Conservation (phyloP, 2,888 invertebrate genomes). For the Taphrorychus bicolor region DNA sequence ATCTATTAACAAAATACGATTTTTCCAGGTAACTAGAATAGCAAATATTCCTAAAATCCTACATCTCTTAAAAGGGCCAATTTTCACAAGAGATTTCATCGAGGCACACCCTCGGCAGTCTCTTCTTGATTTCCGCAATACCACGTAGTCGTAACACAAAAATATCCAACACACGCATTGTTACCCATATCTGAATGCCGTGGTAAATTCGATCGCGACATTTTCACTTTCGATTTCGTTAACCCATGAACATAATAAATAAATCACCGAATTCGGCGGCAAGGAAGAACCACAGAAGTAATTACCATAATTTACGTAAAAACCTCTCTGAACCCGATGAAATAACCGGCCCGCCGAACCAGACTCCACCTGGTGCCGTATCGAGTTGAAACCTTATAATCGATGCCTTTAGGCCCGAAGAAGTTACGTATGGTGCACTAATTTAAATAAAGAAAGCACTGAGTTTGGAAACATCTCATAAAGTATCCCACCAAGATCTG, state of each 20-base stretch:
- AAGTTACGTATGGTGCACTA: slow-evolving; percentile 21
- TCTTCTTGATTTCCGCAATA: too few relatives aligned
- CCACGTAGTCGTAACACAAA: too few relatives aligned
- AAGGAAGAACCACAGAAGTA: not conserved
- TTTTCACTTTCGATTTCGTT: slow-evolving; percentile 1
- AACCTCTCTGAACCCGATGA: not conserved
- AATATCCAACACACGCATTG: too few relatives aligned
- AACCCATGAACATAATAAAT: not conserved
- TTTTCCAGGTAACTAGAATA: too few relatives aligned
- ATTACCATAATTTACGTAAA: slow-evolving; percentile 8
- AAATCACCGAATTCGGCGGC: not conserved
- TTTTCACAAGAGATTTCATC: too few relatives aligned
- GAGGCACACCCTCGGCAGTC: too few relatives aligned
- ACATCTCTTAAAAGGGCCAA: too few relatives aligned
- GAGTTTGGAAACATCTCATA: slow-evolving; percentile 18
- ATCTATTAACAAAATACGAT: too few relatives aligned
- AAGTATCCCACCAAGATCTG: slow-evolving; percentile 20
- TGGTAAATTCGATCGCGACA: not conserved
- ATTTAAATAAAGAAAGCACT: slow-evolving; percentile 41
- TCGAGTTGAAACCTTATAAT: slow-evolving; percentile 15
- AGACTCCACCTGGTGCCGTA: slow-evolving; percentile 11
- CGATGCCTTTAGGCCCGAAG: slow-evolving; percentile 23
- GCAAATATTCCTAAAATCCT: too few relatives aligned
- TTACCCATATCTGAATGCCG: too few relatives aligned
- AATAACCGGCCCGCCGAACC: not conserved